These are phyloP conservation scores for Nebria brevicollis DNA, from an alignment of 2,888 invertebrate genomes.

Conservation along the genomic window DNA sequence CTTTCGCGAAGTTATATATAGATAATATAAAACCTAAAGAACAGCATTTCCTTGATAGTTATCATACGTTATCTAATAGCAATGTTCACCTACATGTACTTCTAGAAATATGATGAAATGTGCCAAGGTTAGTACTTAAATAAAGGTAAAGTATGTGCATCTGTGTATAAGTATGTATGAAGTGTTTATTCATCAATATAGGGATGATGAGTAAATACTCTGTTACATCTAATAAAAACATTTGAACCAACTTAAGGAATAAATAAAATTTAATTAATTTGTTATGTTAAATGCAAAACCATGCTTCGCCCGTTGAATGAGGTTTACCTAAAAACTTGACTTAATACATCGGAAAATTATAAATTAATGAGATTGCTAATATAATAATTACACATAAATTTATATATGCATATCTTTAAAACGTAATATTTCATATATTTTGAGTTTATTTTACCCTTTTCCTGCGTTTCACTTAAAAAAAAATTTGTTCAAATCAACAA, in stretches of 20 bases:
- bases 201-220: conserved; percentile 31
- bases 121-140: conserved; percentile 27
- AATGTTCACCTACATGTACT: background rate
- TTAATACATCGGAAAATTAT: background rate
- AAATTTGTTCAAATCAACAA: too few relatives aligned
- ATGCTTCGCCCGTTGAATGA: conserved; percentile 25
- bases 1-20: background rate
- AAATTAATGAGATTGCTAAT: background rate
- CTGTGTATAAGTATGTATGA: conserved; percentile 5
- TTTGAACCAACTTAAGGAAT: conserved; percentile 24
- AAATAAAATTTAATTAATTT: conserved; percentile 28
- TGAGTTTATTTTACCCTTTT: too few relatives aligned
- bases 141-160: background rate
- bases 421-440: too few relatives aligned
- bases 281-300: conserved; percentile 21
- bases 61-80: background rate
- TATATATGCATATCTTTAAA: too few relatives aligned
- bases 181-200: conserved; percentile 29
- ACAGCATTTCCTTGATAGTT: background rate
- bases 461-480: too few relatives aligned
- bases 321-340: conserved; percentile 27
- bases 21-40: background rate
- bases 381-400: too few relatives aligned
- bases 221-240: conserved; percentile 28
- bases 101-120: conserved; percentile 28